These are phyloP conservation scores for Harpagoxenus sublaevis DNA, from an alignment of 2,888 invertebrate genomes.

Conservation along the genomic window DNA sequence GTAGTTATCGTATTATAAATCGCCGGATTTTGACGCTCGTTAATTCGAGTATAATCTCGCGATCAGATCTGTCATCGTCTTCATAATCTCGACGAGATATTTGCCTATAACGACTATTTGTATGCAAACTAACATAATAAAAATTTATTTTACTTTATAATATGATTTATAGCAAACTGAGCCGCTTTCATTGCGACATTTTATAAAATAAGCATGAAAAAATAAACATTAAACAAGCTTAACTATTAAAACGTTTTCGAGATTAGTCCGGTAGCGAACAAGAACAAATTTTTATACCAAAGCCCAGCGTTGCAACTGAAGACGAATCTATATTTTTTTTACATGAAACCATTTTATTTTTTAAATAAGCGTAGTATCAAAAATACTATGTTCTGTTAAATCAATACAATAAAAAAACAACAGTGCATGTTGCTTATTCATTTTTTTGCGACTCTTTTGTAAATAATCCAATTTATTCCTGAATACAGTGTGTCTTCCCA, in stretches of 20 bases:
- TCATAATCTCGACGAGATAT: constrained; percentile 8
- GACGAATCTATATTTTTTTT: not conserved
- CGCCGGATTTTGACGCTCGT: constrained; percentile 17
- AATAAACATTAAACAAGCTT: not conserved
- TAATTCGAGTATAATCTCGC: constrained; percentile 32
- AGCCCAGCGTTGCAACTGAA: not conserved
- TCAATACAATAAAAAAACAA: constrained; percentile 1
- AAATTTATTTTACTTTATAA: not conserved
- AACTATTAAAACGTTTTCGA: constrained; percentile 21
- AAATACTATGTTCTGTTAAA: not conserved
- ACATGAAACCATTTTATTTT: not conserved
- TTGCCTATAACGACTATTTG: constrained; percentile 3
- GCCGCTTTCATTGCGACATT: not conserved
- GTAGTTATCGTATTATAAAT: constrained; percentile 48
- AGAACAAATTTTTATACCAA: not conserved
- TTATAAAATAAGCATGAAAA: not conserved
- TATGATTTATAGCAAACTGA: not conserved
- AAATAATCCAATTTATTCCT: constrained; percentile 29
- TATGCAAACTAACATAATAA: constrained; percentile 1
- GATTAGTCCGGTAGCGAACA: not conserved
- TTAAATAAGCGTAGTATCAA: not conserved
- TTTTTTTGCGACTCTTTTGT: not conserved
- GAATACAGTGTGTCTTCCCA: not conserved
- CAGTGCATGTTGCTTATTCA: not conserved
- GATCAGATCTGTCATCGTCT: not conserved